Percentiles rank a stretch among this genome's conserved stretches.
Conservation (phyloP, 2,797 vertebrate genomes). For the Macroramphosus scolopax region DNA sequence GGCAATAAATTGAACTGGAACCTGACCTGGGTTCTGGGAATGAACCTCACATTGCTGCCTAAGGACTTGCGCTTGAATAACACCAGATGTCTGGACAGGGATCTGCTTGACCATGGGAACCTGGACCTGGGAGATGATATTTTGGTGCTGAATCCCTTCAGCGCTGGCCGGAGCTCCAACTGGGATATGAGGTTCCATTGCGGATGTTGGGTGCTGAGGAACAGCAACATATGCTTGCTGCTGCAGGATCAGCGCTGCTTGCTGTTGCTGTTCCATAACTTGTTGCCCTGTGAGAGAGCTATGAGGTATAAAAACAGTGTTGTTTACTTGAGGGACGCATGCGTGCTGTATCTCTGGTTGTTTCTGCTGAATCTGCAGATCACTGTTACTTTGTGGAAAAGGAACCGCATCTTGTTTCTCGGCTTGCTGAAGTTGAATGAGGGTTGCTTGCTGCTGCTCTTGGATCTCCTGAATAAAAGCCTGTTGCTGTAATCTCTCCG, state of each 20-base stretch:
- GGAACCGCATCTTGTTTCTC: constrained; percentile 62
- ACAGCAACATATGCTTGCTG: constrained; percentile 60
- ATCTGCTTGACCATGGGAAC: constrained; percentile 57
- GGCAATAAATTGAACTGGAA: constrained; percentile 55
- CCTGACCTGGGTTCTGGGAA: constrained; percentile 56
- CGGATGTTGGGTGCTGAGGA: constrained; percentile 53
- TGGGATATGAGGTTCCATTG: constrained; percentile 61
- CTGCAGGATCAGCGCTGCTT: constrained; percentile 47
- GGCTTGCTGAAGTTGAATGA: constrained; percentile 57
- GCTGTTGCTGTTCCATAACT: constrained; percentile 64
- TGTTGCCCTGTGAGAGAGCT: constrained; percentile 55
- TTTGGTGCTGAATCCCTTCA: constrained; percentile 59
- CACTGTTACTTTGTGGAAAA: constrained; percentile 53
- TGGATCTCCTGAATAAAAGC: constrained; percentile 64
- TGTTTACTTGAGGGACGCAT: constrained; percentile 51
- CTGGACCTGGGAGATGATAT: constrained; percentile 62
- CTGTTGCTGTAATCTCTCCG: constrained; percentile 69
- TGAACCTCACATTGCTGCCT: constrained; percentile 56
- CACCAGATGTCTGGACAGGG: constrained; percentile 47
- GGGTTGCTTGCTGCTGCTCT: constrained; percentile 62
- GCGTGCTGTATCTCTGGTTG: constrained; percentile 58
- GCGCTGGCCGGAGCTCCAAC: constrained; percentile 36
- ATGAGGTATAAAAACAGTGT: constrained; percentile 53
- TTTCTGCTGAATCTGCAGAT: constrained; percentile 65
- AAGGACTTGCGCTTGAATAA: constrained; percentile 43